Conservation (phyloP, 1,140 invertebrate species). For the Teleopsis dalmanni region DNA sequence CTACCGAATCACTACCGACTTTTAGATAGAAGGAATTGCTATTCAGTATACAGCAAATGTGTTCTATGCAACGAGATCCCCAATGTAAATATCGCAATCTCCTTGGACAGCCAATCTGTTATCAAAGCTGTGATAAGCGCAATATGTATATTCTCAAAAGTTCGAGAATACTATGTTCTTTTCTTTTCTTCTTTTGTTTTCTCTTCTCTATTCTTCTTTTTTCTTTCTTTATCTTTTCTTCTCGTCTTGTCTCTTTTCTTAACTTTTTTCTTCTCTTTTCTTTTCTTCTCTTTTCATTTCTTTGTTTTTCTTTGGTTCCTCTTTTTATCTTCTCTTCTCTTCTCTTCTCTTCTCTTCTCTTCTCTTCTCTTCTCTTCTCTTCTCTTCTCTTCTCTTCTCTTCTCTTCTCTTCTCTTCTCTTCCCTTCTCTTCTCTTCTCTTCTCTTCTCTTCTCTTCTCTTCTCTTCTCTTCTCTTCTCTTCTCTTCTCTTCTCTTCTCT, state of each 20-base stretch:
- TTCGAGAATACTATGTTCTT: too few species aligned
- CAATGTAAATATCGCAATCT: too few species aligned
- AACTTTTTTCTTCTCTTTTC: neutral
- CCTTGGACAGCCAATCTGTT: too few species aligned
- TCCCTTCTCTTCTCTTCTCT: neutral
- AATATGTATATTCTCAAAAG: too few species aligned
- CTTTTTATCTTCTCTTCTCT: neutral
- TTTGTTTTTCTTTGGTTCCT: neutral
- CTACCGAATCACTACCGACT: too few species aligned
- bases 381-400: conserved; percentile 1
- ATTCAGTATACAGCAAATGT: too few species aligned
- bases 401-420: neutral
- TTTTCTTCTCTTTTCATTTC: neutral
- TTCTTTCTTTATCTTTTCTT: neutral
- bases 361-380: neutral
- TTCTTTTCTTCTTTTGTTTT: neutral
- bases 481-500: neutral
- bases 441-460: neutral
- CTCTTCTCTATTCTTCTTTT: neutral
- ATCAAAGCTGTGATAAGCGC: too few species aligned
- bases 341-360: neutral
- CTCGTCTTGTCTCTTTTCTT: neutral
- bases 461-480: neutral
- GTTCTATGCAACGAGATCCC: too few species aligned
- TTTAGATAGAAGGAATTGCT: too few species aligned